Evolutionary conservation across 1,140 invertebrate species (phyloP).

Genomic region (Steinernema khuongi): DNA sequence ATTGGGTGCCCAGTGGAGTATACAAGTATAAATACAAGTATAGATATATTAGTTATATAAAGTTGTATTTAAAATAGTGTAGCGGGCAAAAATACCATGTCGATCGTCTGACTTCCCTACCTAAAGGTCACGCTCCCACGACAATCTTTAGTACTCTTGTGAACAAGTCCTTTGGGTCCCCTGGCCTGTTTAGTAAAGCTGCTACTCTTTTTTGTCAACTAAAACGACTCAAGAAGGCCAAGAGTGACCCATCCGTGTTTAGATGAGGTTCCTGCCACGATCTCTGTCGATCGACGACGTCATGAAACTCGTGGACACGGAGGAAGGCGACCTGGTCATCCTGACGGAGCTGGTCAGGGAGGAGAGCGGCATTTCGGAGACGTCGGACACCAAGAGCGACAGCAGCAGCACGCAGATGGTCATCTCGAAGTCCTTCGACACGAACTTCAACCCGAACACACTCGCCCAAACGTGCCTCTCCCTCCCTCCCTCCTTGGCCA

Average conservation of each 20-base stretch:
- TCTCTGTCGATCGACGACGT: conserved; percentile 49
- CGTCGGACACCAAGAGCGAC: conserved; percentile 21
- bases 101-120: too few relatives aligned
- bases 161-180: too few relatives aligned
- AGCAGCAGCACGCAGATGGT: conserved; percentile 34
- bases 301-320: conserved; percentile 51
- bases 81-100: too few relatives aligned
- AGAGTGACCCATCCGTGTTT: conserved; percentile 14
- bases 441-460: conserved; percentile 26
- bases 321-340: conserved; percentile 48
- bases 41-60: too few relatives aligned
- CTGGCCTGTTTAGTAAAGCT: too few relatives aligned
- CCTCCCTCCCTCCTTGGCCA: conserved; percentile 9
- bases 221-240: too few relatives aligned
- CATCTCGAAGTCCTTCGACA: conserved; percentile 46
- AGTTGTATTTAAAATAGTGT: too few relatives aligned
- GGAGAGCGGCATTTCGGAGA: conserved; percentile 27
- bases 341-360: conserved; percentile 39
- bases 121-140: too few relatives aligned
- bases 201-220: too few relatives aligned
- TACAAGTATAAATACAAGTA: too few relatives aligned
- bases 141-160: not conserved
- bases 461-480: conserved; percentile 16
- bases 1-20: too few relatives aligned
- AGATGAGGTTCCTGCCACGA: conserved; percentile 41